Evolutionary conservation across 2,113 vertebrate species (phyloP).

Genomic region (Caranx melampygus): DNA sequence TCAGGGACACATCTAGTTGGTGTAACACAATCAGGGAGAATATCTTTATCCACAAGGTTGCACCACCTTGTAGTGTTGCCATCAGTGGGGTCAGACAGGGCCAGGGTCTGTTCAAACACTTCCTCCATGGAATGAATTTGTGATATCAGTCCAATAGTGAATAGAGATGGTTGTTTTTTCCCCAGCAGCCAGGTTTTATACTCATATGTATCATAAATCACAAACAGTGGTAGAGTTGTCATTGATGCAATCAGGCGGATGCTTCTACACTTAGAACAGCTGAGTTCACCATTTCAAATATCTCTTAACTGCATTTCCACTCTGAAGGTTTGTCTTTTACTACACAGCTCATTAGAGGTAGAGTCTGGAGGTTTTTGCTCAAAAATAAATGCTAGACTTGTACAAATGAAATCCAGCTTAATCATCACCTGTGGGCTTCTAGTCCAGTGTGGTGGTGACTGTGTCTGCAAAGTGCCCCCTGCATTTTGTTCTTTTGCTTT

Average conservation of each 20-base stretch:
- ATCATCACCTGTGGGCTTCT: too few species aligned
- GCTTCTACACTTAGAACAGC: neutral
- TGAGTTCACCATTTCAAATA: neutral
- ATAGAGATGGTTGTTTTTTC: constrained; percentile 40
- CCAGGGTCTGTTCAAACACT: constrained; percentile 8
- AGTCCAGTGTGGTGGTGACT: too few species aligned
- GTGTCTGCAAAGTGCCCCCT: too few species aligned
- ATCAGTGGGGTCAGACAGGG: neutral
- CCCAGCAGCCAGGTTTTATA: constrained; percentile 55
- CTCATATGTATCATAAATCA: constrained; percentile 21
- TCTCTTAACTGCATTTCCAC: neutral
- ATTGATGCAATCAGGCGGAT: constrained; percentile 25
- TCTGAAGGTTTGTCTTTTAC: neutral
- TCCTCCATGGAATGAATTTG: constrained; percentile 31
- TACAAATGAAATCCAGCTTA: too few species aligned
- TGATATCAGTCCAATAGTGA: constrained; percentile 18
- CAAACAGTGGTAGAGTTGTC: neutral
- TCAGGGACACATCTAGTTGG: too few species aligned
- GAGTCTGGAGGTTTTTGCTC: too few species aligned
- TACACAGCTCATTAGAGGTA: neutral
- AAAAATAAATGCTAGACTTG: too few species aligned
- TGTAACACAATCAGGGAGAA: too few species aligned
- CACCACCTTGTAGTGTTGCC: neutral
- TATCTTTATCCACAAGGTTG: constrained; percentile 27
- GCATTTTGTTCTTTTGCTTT: too few species aligned